Evolutionary conservation across 1,140 invertebrate species (phyloP), one percentile per base, ranked within the genome.

Genomic region (Lerema accius): DNA sequence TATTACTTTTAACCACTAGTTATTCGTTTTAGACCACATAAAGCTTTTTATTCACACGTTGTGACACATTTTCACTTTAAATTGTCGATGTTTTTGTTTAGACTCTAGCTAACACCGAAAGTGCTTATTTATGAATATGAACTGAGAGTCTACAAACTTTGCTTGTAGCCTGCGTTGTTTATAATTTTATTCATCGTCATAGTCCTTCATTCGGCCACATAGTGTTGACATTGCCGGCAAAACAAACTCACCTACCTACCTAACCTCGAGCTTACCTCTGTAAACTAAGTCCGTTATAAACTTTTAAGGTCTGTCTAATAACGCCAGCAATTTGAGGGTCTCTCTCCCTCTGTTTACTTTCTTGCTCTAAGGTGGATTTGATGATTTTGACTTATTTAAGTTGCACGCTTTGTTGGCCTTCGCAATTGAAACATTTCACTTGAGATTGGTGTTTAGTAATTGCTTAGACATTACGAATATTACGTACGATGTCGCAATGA

Each of bases 361-460:
- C 78, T 85, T 80, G 76, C 73, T 84, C 75, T 76, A 71, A 84
- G 82, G 78, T 85, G 82, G 82, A 89, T 90, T 90, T 88, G 85
- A 88, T 90, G 84, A 90, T 87, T 89, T 84, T 84, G 82, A 88
- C 84, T 88, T 81, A 86, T 86, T 87, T 73, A 82, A 81, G 67
- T 78, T 73, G 67, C 70, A 65, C 65, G 73, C 64, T 74, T 73
- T 80, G 69, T 74, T 66, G 58, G 39, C 65, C 67, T 46, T 39
- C 40, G 23, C 45, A 39, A 45, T 43, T 70, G 55, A 63, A 63
- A 63, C 55, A 67, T 59, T 62, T 73, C 56, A 64, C 58, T 48
- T 50, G 28, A 16, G 14, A 35, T 2, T 35, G 11, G 11, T 40
- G 53, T 23, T 17, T 4, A 17, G 17, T 46, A 16, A n/a, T 45